Base-by-base conservation (phyloP, 2,113 vertebrate genomes). In the Rallus limicola region DNA sequence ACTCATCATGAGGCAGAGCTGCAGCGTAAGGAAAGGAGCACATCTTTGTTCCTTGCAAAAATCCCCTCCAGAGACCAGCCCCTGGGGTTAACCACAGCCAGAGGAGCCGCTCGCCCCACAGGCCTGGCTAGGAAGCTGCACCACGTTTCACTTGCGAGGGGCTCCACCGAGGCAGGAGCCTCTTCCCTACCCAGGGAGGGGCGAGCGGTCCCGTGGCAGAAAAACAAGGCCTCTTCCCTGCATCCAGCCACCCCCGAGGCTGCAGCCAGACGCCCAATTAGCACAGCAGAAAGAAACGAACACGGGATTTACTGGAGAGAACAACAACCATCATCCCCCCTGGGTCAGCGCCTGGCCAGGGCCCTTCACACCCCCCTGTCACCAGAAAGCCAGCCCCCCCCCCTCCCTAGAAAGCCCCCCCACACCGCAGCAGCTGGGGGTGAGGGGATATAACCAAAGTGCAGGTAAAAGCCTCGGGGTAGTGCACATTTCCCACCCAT, bases 261-360 rank as follows among this genome's bases (percentile, higher is more conserved):
- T 25, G 40, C 88, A 26, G 56, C 21, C 4, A 58, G 29, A 36
- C 2, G 9, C 56, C 24, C 20, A 12, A 14, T 13, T n/a, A 29
- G 8, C 7, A 23, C 44, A 13, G 36, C 26, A 20, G 38, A 14
- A 44, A 40, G n/a, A 29, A 36, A 14, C 20, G 4, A 56, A 15
- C 34, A 3, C 25, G 71, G 6, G 64, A 29, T n/a, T 24, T 3
- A 9, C 29, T 6, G 16, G 5, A 20, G 56, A 56, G 33, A 28
- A 26, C 4, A 18, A 34, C 48, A 44, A 11, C 8, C 44, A 6
- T 6, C 44, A 6, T 6, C 44, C 2, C 44, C 2, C 0, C 24
- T 18, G 9, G 70, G 18, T 7, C 53, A 6, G 17, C 2, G 4
- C 55, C 70, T 24, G 63, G 53, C 69, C 7, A 53, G 63, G 53